Percentiles rank a stretch among this genome's conserved stretches.
phyloP scores from a whole-genome alignment of 2,113 vertebrate species.

The Scophthalmus maximus region DNA sequence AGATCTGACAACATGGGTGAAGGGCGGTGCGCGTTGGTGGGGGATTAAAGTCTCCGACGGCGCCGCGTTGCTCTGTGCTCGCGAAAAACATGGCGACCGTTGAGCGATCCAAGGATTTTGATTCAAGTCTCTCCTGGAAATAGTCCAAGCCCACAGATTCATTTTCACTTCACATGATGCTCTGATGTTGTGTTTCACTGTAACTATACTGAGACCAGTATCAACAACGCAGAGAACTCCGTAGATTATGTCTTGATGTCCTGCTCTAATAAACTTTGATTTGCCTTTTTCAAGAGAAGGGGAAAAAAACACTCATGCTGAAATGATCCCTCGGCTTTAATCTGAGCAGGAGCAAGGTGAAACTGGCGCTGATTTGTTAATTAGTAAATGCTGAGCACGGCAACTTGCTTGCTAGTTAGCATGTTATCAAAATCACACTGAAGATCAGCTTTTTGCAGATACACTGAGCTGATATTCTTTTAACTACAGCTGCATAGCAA shows the following conservation, averaged over 20 bases:
- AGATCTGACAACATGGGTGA: background rate
- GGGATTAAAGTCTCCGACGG: background rate
- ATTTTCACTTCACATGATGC: background rate
- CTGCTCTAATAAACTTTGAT: background rate
- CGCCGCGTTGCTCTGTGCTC: background rate
- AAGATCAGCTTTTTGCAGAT: too few species aligned
- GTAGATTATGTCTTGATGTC: background rate
- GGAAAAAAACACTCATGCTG: background rate
- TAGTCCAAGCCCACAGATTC: background rate
- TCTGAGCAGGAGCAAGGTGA: background rate
- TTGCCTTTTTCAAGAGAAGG: background rate
- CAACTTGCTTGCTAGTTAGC: background rate
- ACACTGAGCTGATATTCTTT: too few species aligned
- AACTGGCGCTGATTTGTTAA: background rate
- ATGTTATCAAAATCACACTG: background rate
- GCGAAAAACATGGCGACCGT: background rate
- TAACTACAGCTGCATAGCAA: too few species aligned
- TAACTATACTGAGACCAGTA: background rate
- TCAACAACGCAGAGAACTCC: background rate
- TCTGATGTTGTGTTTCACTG: background rate
- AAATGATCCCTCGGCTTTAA: background rate
- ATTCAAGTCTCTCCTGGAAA: background rate
- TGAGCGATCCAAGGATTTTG: background rate
- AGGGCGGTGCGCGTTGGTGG: background rate
- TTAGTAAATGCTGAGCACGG: slow-evolving; percentile 7